A percentile compares a stretch with the other conserved stretches of the same genome.
phyloP scores from a whole-genome alignment of 1,140 invertebrate genomes.

The Yoshiicerus persimilis region DNA sequence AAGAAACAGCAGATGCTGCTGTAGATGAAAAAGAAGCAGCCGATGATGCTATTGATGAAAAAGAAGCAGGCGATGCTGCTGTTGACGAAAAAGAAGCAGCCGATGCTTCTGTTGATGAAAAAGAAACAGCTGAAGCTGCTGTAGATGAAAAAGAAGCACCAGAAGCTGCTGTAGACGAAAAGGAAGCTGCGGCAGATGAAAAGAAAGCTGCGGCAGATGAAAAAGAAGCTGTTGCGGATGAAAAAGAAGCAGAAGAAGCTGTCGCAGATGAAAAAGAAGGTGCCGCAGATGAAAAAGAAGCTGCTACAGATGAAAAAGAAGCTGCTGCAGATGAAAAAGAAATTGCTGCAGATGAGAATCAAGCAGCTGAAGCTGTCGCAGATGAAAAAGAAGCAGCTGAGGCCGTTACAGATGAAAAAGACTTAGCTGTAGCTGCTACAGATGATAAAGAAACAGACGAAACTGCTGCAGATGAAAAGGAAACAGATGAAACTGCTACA shows the following conservation, averaged over 20 bases:
- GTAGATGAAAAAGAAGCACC: neutral
- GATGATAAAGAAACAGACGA: too few species aligned
- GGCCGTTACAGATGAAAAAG: neutral
- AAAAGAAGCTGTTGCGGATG: neutral
- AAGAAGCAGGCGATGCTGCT: neutral
- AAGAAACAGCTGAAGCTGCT: neutral
- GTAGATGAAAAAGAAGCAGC: neutral
- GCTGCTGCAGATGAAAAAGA: neutral
- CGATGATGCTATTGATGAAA: neutral
- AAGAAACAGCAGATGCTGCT: neutral
- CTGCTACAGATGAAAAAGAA: neutral
- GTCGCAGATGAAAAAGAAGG: neutral
- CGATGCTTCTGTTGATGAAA: neutral
- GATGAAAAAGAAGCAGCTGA: neutral
- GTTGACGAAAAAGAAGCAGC: neutral
- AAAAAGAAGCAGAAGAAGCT: neutral
- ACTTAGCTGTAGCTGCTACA: too few species aligned
- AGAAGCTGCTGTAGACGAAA: neutral
- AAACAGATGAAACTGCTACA: too few species aligned
- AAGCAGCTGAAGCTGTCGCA: neutral
- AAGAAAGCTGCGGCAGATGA: too few species aligned
- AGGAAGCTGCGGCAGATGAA: neutral
- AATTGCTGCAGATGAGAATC: neutral
- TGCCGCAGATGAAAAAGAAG: neutral
- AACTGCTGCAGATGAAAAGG: too few species aligned